A percentile compares a stretch with the other conserved stretches of the same genome.
phyloP scores from a whole-genome alignment of 2,797 vertebrate species.

The Falco rusticolus region DNA sequence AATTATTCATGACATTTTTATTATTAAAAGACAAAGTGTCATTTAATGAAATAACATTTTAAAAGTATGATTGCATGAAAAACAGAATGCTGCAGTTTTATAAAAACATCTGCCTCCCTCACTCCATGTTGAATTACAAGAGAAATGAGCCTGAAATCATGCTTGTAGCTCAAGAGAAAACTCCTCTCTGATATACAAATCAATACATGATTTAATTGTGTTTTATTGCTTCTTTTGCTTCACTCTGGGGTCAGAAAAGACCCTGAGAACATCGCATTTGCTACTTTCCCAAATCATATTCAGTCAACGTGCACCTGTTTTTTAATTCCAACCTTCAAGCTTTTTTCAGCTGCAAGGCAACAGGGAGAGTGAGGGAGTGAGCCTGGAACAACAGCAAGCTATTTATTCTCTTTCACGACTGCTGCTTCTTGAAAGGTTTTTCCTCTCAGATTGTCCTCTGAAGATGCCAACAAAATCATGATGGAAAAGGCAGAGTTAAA shows the following conservation, averaged over 20 bases:
- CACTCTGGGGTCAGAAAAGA: conserved; percentile 3
- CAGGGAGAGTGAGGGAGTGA: not conserved
- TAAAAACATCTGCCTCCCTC: conserved; percentile 13
- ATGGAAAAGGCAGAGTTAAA: not conserved
- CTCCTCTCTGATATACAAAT: conserved; percentile 13
- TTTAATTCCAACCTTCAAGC: not conserved
- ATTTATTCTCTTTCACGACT: not conserved
- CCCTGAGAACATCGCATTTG: conserved; percentile 3
- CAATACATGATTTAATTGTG: conserved; percentile 51
- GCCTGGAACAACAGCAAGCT: not conserved
- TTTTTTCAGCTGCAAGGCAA: not conserved
- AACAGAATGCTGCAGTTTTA: not conserved
- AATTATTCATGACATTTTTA: conserved; percentile 47
- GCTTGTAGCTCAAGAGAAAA: conserved; percentile 15
- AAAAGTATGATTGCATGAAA: not conserved
- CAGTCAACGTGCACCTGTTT: not conserved
- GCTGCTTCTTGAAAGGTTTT: not conserved
- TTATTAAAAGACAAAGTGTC: conserved; percentile 20
- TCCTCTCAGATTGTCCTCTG: not conserved
- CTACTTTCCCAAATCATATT: not conserved
- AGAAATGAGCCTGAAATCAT: conserved; percentile 36
- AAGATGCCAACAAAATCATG: not conserved
- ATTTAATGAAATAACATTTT: conserved; percentile 28
- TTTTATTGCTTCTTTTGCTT: conserved; percentile 32
- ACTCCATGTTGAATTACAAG: conserved; percentile 24